phyloP scores from a whole-genome alignment of 2,113 vertebrate species.

The Paracanthobrama guichenoti region DNA sequence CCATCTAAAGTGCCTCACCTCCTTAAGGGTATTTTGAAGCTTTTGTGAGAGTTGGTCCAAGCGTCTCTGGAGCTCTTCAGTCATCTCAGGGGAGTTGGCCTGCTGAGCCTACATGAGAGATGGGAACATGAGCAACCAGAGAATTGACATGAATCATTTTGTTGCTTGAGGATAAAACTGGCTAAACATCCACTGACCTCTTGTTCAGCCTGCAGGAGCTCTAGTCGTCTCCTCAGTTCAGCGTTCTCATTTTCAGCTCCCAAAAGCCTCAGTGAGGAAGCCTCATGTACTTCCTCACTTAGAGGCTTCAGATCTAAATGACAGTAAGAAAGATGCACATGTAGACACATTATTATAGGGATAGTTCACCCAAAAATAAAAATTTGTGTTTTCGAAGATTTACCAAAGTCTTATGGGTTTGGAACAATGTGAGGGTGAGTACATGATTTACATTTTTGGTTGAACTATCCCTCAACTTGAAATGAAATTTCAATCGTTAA shows the following conservation, averaged over 20 bases:
- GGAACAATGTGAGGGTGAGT: neutral
- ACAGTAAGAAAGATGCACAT: constrained; percentile 32
- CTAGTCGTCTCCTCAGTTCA: constrained; percentile 73
- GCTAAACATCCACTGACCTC: constrained; percentile 65
- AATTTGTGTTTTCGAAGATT: neutral
- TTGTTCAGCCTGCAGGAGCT: constrained; percentile 72
- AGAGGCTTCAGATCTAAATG: constrained; percentile 71
- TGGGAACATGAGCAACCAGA: neutral
- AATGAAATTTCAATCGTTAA: neutral
- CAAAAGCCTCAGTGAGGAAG: constrained; percentile 74
- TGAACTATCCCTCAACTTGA: neutral
- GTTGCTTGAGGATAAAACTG: constrained; percentile 4
- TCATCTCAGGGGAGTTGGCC: constrained; percentile 64
- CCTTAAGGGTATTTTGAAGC: constrained; percentile 68
- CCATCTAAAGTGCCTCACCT: constrained; percentile 64
- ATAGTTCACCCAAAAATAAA: neutral
- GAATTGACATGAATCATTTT: neutral
- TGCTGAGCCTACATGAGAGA: constrained; percentile 49
- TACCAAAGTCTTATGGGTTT: neutral
- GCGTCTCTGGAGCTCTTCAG: constrained; percentile 64
- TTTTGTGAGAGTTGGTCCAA: constrained; percentile 58
- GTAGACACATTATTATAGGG: neutral
- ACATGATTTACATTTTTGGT: neutral
- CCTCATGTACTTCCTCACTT: constrained; percentile 77
- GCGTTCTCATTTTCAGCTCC: constrained; percentile 79